These are phyloP conservation scores for Cyanoramphus novaezelandiae DNA, from an alignment of 2,113 vertebrate species.

Conservation along the genomic window DNA sequence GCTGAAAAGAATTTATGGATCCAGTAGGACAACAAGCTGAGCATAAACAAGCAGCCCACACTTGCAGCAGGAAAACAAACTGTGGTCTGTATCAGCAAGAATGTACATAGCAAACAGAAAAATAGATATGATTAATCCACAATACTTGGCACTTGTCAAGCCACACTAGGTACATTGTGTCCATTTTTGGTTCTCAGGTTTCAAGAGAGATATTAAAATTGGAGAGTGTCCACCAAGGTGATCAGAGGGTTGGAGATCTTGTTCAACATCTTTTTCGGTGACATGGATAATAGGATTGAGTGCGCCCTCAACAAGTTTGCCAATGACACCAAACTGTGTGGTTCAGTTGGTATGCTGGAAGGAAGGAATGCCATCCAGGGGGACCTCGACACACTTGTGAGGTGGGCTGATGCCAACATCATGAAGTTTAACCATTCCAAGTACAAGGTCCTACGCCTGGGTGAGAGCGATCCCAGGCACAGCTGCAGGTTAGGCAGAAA, in stretches of 20 bases:
- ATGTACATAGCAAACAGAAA: background rate
- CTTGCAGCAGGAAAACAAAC: background rate
- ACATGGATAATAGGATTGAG: too few species aligned
- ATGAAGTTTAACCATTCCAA: too few species aligned
- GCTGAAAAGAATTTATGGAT: background rate
- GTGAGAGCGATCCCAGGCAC: too few species aligned
- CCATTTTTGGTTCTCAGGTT: background rate
- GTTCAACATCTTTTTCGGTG: too few species aligned
- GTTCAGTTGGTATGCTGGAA: too few species aligned
- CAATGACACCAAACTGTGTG: too few species aligned
- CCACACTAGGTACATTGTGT: accelerated
- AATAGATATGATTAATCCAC: background rate
- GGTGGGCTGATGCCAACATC: too few species aligned
- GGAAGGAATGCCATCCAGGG: too few species aligned
- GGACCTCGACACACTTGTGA: too few species aligned
- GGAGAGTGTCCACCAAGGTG: background rate
- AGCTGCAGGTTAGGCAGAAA: too few species aligned
- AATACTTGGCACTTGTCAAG: background rate
- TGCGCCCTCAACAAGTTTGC: too few species aligned
- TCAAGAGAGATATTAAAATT: background rate
- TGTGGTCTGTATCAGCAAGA: background rate
- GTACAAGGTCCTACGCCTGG: too few species aligned
- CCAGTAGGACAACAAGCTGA: background rate
- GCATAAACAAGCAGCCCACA: background rate
- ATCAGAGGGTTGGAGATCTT: background rate